A percentile compares a stretch with the other conserved stretches of the same genome.
Evolutionary conservation across 2,888 invertebrate genomes (phyloP).

Genomic region (Choreutis nemorana): DNA sequence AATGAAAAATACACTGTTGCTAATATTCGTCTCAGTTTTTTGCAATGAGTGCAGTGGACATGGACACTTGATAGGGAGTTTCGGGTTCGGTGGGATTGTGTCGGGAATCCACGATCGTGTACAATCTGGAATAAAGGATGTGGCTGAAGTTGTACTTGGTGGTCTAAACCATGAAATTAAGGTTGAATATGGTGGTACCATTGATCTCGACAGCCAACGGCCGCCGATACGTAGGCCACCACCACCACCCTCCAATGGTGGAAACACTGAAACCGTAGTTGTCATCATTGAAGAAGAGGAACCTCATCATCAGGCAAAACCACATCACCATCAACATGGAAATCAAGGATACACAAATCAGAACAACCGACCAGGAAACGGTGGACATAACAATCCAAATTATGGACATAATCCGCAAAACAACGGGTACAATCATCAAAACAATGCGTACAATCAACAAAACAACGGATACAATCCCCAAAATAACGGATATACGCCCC

Average conservation of each 20-base stretch:
- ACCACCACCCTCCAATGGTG: conserved; percentile 8
- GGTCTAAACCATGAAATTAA: too few relatives aligned
- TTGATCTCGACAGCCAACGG: too few relatives aligned
- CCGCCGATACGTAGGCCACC: neutral
- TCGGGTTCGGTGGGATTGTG: too few relatives aligned
- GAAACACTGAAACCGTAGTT: conserved; percentile 18
- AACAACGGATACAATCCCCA: neutral
- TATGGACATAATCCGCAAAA: conserved; percentile 12
- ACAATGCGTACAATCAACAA: neutral
- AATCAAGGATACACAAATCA: conserved; percentile 6
- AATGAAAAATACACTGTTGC: too few relatives aligned
- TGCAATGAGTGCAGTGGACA: too few relatives aligned
- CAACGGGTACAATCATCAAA: conserved; percentile 5
- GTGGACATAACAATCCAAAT: conserved; percentile 6
- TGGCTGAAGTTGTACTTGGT: too few relatives aligned
- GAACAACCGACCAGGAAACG: conserved; percentile 12
- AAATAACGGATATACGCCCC: neutral
- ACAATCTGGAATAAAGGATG: too few relatives aligned
- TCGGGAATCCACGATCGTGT: too few relatives aligned
- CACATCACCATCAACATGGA: conserved; percentile 2
- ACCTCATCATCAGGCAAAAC: conserved; percentile 5
- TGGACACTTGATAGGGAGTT: too few relatives aligned
- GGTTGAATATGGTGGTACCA: too few relatives aligned
- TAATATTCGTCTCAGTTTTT: too few relatives aligned
- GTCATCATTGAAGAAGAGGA: conserved; percentile 23